Base-by-base conservation (phyloP, 92 coral and sea anemone genomes). In the Nematostella vectensis region DNA sequence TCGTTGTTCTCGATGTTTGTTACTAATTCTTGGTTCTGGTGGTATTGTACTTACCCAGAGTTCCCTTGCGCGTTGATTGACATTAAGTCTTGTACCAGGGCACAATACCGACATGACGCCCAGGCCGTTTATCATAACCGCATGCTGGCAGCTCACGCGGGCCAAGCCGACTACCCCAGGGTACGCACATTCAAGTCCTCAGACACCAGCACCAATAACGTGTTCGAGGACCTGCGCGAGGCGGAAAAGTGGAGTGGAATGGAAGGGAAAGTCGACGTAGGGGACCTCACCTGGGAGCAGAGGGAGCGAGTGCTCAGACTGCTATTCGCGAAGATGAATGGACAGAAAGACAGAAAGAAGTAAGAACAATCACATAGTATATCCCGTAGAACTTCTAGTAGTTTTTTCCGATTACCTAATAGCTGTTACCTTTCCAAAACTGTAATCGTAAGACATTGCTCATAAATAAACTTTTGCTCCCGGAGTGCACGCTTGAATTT, bases 251-350 rank as follows among this genome's bases (percentile, higher is more conserved):
- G 99, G 99, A 75, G 78, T 48, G 96, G 99, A 33, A 64, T 93
- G 66, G 88, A 93, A 52, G 96, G 96, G 33, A 86, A 86, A 50
- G 78, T 87, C 31, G 99, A 93, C 74, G 72, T 93, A 25, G 71
- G 85, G 16, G 94, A 93, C 15, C 64, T 93, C 57, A 93, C 99
- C 17, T 93, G 99, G 99, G 99, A 93, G 53, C 99, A 93, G 49
- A 77, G 99, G 21, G 99, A 93, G 56, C 71, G 96, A 24, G 75
- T 93, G 9, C 55, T 93, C 31, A 86, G 99, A 47, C 50, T 86
- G 67, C 57, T 93, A 59, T 93, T 93, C 40, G 96, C 99, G 29
- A 93, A 93, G 50, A 78, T 93, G 83, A 93, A 93, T 50, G 99
- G 99, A 6, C 74, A 69, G 55, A 87, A 86, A 56, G 83, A 77